These are phyloP conservation scores for Ennomos fuscantarius DNA, from an alignment of 2,888 invertebrate genomes.

Conservation along the genomic window DNA sequence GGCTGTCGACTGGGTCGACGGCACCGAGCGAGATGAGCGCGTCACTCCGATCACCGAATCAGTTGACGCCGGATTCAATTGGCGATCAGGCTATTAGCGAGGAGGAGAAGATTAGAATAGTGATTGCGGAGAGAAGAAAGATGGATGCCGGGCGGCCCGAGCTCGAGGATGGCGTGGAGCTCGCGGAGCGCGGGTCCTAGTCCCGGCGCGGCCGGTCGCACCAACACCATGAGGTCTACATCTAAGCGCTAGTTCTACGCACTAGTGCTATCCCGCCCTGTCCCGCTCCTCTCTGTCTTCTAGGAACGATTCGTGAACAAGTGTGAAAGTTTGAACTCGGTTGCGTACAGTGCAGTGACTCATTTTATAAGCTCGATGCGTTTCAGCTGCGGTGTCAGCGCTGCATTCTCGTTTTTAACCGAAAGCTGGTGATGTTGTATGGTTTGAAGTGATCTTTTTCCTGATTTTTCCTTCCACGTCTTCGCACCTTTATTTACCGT, in stretches of 20 bases:
- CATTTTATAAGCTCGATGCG: constrained; percentile 41
- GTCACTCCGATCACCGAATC: constrained; percentile 51
- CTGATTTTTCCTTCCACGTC: constrained; percentile 52
- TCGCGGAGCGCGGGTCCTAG: constrained; percentile 79
- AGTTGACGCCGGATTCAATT: constrained; percentile 48
- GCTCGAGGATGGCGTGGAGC: constrained; percentile 69
- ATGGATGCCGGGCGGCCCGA: constrained; percentile 78
- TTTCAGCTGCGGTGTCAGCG: constrained; percentile 46
- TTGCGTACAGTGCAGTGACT: constrained; percentile 63
- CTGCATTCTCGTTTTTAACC: constrained; percentile 56
- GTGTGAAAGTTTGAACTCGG: constrained; percentile 73
- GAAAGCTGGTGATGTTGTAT: constrained; percentile 54
- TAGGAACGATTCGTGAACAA: constrained; percentile 53
- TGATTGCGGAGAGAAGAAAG: constrained; percentile 86
- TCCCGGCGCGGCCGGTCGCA: constrained; percentile 83
- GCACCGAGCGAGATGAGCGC: constrained; percentile 57
- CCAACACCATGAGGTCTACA: constrained; percentile 81
- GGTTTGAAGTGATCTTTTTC: constrained; percentile 49
- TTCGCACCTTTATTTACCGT: constrained; percentile 56
- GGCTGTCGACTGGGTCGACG: constrained; percentile 66
- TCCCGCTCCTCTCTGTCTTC: constrained; percentile 50
- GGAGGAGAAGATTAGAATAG: constrained; percentile 85
- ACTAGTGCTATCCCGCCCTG: constrained; percentile 40
- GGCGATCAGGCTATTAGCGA: constrained; percentile 65
- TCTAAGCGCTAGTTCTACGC: constrained; percentile 58